A percentile compares a stretch with the other conserved stretches of the same genome.
phyloP scores from a whole-genome alignment of 2,888 invertebrate species.

The Timandra comae region DNA sequence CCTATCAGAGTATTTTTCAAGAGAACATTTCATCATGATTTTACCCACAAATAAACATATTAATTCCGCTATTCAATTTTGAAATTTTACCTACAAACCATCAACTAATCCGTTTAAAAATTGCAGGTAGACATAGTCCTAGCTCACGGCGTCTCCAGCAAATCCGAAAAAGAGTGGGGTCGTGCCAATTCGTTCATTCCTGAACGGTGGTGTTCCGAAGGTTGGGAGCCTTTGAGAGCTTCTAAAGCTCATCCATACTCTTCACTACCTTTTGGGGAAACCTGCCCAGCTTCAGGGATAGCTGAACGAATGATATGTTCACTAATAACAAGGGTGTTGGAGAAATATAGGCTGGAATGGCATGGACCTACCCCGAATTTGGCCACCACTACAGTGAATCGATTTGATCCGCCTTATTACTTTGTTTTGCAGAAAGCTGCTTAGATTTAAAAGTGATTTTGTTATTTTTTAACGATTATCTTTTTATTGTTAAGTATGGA shows the following conservation, averaged over 20 bases:
- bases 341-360: conserved; percentile 65
- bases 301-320: conserved; percentile 48
- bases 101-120: not conserved
- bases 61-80: no score
- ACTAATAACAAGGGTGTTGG: conserved; percentile 44
- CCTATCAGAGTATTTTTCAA: no score
- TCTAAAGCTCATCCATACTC: conserved; percentile 52
- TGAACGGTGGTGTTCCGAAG: conserved; percentile 58
- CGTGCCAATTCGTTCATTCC: conserved; percentile 59
- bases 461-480: conserved; percentile 1
- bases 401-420: conserved; percentile 55
- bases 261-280: conserved; percentile 55
- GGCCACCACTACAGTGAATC: conserved; percentile 51
- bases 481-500: not conserved
- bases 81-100: no score
- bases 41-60: no score
- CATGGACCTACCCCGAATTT: conserved; percentile 53
- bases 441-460: conserved; percentile 18
- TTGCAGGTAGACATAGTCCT: conserved; percentile 64
- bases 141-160: conserved; percentile 60
- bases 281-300: conserved; percentile 53
- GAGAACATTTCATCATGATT: no score
- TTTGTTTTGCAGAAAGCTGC: conserved; percentile 63
- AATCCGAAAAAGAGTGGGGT: conserved; percentile 56
- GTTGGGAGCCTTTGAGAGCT: conserved; percentile 50